phyloP scores from a whole-genome alignment of 2,113 vertebrate species.

The Eleginops maclovinus region DNA sequence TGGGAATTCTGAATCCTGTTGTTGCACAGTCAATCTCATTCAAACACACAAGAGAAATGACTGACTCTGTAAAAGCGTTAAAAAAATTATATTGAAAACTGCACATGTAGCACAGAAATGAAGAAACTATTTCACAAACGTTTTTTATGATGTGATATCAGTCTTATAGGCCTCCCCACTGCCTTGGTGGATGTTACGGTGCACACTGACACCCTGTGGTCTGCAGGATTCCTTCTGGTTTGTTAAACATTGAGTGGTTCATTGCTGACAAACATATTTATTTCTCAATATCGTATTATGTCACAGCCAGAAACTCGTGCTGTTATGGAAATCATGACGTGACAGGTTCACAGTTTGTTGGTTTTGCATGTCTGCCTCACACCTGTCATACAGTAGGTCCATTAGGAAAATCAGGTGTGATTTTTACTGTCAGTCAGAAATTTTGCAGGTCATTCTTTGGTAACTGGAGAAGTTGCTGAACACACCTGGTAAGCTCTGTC shows the following conservation, averaged over 20 bases:
- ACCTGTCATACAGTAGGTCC: not conserved
- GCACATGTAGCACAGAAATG: not conserved
- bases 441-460: not conserved
- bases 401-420: conserved; percentile 52
- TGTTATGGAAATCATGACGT: conserved; percentile 39
- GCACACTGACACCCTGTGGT: conserved; percentile 48
- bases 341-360: conserved; percentile 13
- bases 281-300: not conserved
- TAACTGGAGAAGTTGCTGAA: not conserved
- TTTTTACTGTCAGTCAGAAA: not conserved
- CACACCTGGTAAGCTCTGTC: conserved; percentile 12
- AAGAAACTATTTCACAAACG: not conserved
- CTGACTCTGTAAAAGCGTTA: not conserved
- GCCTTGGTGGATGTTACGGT: not conserved
- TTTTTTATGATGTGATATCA: too few species aligned
- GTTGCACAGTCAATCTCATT: not conserved
- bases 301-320: not conserved
- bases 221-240: not conserved
- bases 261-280: not conserved
- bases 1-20: not conserved
- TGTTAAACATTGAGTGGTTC: not conserved
- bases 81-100: not conserved
- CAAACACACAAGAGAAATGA: not conserved
- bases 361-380: not conserved
- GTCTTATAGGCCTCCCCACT: not conserved